phyloP scores from a whole-genome alignment of 2,888 invertebrate species.

The Polyommatus iphigenia region DNA sequence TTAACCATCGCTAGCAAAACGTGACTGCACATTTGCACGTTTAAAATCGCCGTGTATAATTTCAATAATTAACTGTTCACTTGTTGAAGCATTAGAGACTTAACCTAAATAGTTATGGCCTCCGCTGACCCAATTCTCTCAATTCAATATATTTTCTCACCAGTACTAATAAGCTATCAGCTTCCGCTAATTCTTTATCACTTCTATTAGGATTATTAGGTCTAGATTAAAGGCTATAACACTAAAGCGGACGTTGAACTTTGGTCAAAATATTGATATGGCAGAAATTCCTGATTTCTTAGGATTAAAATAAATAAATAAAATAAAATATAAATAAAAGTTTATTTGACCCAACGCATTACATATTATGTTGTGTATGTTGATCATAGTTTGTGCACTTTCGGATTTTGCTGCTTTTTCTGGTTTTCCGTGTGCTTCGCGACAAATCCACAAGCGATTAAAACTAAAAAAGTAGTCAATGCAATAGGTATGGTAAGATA shows the following conservation, averaged over 20 bases:
- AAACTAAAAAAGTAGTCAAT: too few relatives aligned
- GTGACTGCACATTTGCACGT: background rate
- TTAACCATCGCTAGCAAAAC: too few relatives aligned
- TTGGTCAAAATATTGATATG: background rate
- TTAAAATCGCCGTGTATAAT: background rate
- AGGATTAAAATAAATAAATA: too few relatives aligned
- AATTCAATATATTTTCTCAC: slow-evolving; percentile 63
- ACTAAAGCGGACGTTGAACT: background rate
- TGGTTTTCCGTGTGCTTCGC: too few relatives aligned
- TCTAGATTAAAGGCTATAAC: slow-evolving; percentile 10
- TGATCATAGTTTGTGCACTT: too few relatives aligned
- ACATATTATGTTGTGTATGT: too few relatives aligned
- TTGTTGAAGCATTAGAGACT: slow-evolving; percentile 38
- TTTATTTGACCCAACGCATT: too few relatives aligned
- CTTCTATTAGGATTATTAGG: slow-evolving; percentile 17
- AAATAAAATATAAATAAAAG: too few relatives aligned
- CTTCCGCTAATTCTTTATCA: slow-evolving; percentile 39
- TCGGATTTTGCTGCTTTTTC: too few relatives aligned
- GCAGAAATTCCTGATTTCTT: background rate
- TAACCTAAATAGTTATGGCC: slow-evolving; percentile 55
- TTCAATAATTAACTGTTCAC: background rate
- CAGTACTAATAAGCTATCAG: slow-evolving; percentile 48
- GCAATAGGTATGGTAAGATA: too few relatives aligned
- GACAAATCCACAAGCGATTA: too few relatives aligned
- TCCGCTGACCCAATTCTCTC: slow-evolving; percentile 65